Percentiles rank a stretch among this genome's conserved stretches.
phyloP scores from a whole-genome alignment of 2,888 invertebrate species.

The Lissonota sp. region DNA sequence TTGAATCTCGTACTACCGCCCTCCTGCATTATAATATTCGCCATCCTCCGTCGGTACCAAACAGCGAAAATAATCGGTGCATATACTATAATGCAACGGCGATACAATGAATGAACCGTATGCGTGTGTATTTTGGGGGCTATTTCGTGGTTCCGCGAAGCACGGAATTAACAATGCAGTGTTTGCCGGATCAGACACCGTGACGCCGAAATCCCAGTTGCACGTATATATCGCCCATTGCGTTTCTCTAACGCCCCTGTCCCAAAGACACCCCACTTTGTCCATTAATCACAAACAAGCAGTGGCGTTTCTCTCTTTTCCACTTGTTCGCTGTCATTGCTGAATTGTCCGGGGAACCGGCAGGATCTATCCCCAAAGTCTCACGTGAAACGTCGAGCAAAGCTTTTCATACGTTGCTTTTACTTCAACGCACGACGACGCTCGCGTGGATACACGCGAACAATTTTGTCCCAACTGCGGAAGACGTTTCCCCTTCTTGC shows the following conservation, averaged over 20 bases:
- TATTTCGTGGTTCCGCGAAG: slow-evolving; percentile 65
- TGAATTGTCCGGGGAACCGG: slow-evolving; percentile 31
- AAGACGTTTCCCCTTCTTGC: background rate
- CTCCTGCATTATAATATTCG: slow-evolving; percentile 10
- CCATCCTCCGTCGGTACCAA: slow-evolving; percentile 4
- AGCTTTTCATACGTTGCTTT: too few species aligned
- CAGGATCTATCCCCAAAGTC: slow-evolving; percentile 27
- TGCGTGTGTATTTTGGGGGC: slow-evolving; percentile 45
- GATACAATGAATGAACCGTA: background rate
- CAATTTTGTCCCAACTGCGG: slow-evolving; percentile 1
- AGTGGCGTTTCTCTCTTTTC: slow-evolving; percentile 48
- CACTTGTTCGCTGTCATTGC: slow-evolving; percentile 8
- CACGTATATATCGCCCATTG: slow-evolving; percentile 32
- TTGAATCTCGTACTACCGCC: slow-evolving; percentile 55
- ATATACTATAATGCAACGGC: background rate
- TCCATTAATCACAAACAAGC: slow-evolving; percentile 64
- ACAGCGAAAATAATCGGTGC: slow-evolving; percentile 7
- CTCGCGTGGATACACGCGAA: slow-evolving; percentile 12
- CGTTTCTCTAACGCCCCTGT: slow-evolving; percentile 49
- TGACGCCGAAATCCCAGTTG: slow-evolving; percentile 71
- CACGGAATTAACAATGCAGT: slow-evolving; percentile 71
- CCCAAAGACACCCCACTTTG: slow-evolving; percentile 42
- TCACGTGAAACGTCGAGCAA: too few species aligned
- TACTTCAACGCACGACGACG: background rate
- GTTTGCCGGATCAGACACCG: slow-evolving; percentile 70